A percentile compares a stretch with the other conserved stretches of the same genome.
These are phyloP conservation scores for Drosophila siamana DNA, from an alignment of 2,888 invertebrate species.

Conservation along the genomic window DNA sequence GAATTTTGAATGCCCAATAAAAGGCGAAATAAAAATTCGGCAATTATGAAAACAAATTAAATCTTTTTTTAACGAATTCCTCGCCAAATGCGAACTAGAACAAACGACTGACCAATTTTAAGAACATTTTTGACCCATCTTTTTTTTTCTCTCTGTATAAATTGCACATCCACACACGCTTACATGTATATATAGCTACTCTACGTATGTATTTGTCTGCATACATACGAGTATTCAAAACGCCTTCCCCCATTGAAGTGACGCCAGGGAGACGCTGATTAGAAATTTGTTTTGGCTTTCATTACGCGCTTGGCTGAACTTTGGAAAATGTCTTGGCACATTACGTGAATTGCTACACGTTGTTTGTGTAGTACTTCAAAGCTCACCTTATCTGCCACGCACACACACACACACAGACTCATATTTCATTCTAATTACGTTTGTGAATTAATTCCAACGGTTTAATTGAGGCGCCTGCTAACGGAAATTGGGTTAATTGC, in stretches of 20 bases:
- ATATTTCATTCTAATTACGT: slow-evolving; percentile 26
- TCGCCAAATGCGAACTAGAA: neutral
- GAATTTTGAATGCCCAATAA: slow-evolving; percentile 1
- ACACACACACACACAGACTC: slow-evolving; percentile 14
- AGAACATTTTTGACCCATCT: neutral
- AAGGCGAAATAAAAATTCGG: neutral
- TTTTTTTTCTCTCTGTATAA: slow-evolving; percentile 16
- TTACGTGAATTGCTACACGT: slow-evolving; percentile 43
- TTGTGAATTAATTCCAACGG: slow-evolving; percentile 26
- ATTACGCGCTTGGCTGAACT: slow-evolving; percentile 61
- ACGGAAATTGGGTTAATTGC: slow-evolving; percentile 47
- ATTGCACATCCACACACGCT: neutral
- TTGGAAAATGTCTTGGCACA: slow-evolving; percentile 40
- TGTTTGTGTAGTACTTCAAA: slow-evolving; percentile 4
- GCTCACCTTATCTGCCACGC: slow-evolving; percentile 47
- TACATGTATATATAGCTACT: neutral
- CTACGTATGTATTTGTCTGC: slow-evolving; percentile 8
- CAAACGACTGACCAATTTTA: neutral
- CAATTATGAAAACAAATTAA: neutral
- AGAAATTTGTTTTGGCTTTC: slow-evolving; percentile 61
- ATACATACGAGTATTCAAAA: slow-evolving; percentile 14
- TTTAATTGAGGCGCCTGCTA: slow-evolving; percentile 1
- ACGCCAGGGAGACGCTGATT: slow-evolving; percentile 55
- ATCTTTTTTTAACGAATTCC: neutral
- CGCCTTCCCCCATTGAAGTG: slow-evolving; percentile 32